Evolutionary conservation across 2,797 vertebrate genomes (phyloP).

Genomic region (Chaetodon trifasciatus): DNA sequence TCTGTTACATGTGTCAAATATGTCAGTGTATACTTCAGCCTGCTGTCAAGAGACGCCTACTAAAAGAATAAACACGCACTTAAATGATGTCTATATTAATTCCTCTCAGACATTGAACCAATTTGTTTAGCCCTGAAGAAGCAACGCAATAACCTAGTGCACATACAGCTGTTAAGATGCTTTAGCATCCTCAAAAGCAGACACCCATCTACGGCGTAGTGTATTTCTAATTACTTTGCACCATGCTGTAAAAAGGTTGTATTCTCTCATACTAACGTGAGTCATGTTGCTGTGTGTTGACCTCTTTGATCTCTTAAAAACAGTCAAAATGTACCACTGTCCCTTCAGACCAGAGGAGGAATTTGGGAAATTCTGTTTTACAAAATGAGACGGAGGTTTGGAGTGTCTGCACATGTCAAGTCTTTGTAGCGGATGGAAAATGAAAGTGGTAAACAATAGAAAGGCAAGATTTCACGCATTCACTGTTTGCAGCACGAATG

Average conservation of each 20-base stretch:
- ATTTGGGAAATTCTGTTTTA: not conserved
- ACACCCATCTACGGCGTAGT: rapidly evolving
- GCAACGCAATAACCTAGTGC: not conserved
- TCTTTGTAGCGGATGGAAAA: too few relatives aligned
- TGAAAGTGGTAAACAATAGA: not conserved
- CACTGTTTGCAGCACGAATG: too few relatives aligned
- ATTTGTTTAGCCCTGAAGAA: not conserved
- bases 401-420: not conserved
- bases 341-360: not conserved
- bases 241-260: not conserved
- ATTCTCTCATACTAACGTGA: not conserved
- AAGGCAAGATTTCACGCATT: not conserved
- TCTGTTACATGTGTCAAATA: not conserved
- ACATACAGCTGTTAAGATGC: not conserved
- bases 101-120: not conserved
- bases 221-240: not conserved
- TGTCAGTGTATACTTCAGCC: not conserved
- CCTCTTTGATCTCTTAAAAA: not conserved
- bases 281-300: not conserved
- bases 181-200: not conserved
- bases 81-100: not conserved
- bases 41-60: not conserved
- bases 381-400: not conserved
- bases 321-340: not conserved
- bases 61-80: not conserved